These are phyloP conservation scores for Heliconius himera DNA, from an alignment of 1,140 invertebrate genomes.

Conservation along the genomic window DNA sequence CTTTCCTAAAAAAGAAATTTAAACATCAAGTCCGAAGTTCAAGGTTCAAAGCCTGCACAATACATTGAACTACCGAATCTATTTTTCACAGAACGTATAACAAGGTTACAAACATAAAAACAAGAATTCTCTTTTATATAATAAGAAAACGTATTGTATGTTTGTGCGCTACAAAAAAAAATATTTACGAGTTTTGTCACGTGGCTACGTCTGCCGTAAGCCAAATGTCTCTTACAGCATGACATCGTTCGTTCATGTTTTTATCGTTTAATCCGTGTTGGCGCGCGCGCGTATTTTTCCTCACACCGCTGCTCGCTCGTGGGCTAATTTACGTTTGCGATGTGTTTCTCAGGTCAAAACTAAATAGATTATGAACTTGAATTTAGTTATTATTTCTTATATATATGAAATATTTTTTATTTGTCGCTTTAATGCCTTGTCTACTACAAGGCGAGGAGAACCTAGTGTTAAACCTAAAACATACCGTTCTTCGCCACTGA, in stretches of 20 bases:
- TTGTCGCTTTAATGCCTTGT: too few species aligned
- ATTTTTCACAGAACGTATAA: not conserved
- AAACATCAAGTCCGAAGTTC: not conserved
- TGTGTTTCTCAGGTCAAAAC: slow-evolving; percentile 8
- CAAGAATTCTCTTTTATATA: not conserved
- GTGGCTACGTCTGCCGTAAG: not conserved
- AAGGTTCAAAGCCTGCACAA: not conserved
- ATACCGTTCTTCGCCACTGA: too few species aligned
- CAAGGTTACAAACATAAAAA: not conserved
- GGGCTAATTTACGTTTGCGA: slow-evolving; percentile 30
- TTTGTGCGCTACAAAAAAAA: not conserved
- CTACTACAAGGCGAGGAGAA: too few species aligned
- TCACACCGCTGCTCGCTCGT: not conserved
- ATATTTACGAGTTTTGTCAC: not conserved
- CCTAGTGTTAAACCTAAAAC: too few species aligned
- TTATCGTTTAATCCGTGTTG: slow-evolving; percentile 43
- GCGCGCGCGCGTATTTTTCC: slow-evolving; percentile 27
- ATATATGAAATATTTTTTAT: too few species aligned
- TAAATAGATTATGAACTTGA: slow-evolving; percentile 17
- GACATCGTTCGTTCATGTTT: slow-evolving; percentile 42
- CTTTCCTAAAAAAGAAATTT: not conserved
- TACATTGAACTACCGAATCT: not conserved
- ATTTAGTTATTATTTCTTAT: not conserved
- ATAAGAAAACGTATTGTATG: not conserved
- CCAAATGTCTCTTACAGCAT: slow-evolving; percentile 37